Conservation (phyloP, 2,797 vertebrate species). For the Tiaroga cobitis region DNA sequence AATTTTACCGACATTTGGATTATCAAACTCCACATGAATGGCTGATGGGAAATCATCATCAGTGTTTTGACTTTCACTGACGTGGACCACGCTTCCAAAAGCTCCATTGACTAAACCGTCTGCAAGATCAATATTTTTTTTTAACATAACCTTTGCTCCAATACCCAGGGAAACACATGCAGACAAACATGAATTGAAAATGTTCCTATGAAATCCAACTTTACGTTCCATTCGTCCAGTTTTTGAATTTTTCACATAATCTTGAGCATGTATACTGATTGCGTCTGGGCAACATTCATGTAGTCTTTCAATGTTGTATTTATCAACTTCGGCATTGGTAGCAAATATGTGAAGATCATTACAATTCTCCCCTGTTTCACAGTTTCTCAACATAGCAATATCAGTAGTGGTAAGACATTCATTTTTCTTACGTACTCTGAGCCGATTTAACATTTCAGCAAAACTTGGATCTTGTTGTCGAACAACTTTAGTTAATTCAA, state of each 20-base stretch:
- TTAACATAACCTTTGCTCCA: neutral
- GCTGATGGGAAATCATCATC: neutral
- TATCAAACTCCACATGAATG: constrained; percentile 3
- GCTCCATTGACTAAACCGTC: constrained; percentile 45
- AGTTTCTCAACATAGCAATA: neutral
- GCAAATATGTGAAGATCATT: constrained; percentile 36
- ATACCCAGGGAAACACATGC: too few species aligned
- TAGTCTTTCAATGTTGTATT: neutral
- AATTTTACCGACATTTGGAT: neutral
- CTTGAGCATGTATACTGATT: neutral
- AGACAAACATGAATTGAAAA: too few species aligned
- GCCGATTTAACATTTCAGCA: constrained; percentile 37
- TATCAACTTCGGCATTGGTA: neutral
- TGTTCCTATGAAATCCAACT: neutral
- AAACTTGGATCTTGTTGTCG: constrained; percentile 42
- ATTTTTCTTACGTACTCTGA: constrained; percentile 11
- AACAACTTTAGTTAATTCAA: constrained; percentile 28
- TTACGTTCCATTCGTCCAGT: constrained; percentile 4
- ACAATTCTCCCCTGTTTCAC: constrained; percentile 35
- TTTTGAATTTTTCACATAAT: neutral
- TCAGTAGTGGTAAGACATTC: neutral
- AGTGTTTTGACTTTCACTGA: neutral
- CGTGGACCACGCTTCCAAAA: neutral
- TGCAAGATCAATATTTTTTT: constrained; percentile 49
- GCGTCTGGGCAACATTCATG: neutral